These are phyloP conservation scores for Periophthalmus modestus DNA, from an alignment of 2,113 vertebrate genomes.

Conservation along the genomic window DNA sequence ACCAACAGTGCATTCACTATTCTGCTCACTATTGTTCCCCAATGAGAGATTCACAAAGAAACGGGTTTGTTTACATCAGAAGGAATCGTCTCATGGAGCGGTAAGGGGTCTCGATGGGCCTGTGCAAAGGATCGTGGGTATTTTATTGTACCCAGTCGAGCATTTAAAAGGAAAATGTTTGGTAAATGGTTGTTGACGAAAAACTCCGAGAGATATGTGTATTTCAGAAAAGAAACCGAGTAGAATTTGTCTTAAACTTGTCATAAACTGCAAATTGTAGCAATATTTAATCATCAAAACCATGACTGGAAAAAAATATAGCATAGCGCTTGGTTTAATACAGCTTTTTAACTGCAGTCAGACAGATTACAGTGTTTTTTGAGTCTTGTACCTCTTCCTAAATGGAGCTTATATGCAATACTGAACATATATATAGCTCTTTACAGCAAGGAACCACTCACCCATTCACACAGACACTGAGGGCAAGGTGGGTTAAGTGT, in stretches of 20 bases:
- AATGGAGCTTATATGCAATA: too few species aligned
- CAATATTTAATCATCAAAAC: not conserved
- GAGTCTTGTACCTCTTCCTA: not conserved
- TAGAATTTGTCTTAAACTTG: not conserved
- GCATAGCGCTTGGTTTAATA: not conserved
- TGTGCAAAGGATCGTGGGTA: slow-evolving; percentile 58
- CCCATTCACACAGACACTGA: too few species aligned
- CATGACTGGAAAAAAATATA: not conserved
- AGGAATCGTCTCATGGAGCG: slow-evolving; percentile 45
- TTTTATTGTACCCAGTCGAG: slow-evolving; percentile 64
- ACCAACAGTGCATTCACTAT: slow-evolving; percentile 12
- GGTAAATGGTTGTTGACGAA: slow-evolving; percentile 41
- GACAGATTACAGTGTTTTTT: too few species aligned
- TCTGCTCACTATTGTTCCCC: slow-evolving; percentile 46
- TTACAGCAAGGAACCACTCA: too few species aligned
- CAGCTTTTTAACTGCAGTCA: too few species aligned
- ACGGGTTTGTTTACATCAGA: slow-evolving; percentile 63
- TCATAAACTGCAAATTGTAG: not conserved
- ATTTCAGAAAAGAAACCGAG: slow-evolving; percentile 17
- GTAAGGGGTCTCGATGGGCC: slow-evolving; percentile 51
- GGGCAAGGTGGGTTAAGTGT: too few species aligned
- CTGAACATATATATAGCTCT: too few species aligned
- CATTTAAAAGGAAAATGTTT: slow-evolving; percentile 44
- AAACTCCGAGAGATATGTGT: slow-evolving; percentile 21
- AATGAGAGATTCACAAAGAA: slow-evolving; percentile 45